Evolutionary conservation across 2,888 invertebrate species (phyloP), one percentile per base, ranked within the genome.

Genomic region (Cylloceria caligata): DNA sequence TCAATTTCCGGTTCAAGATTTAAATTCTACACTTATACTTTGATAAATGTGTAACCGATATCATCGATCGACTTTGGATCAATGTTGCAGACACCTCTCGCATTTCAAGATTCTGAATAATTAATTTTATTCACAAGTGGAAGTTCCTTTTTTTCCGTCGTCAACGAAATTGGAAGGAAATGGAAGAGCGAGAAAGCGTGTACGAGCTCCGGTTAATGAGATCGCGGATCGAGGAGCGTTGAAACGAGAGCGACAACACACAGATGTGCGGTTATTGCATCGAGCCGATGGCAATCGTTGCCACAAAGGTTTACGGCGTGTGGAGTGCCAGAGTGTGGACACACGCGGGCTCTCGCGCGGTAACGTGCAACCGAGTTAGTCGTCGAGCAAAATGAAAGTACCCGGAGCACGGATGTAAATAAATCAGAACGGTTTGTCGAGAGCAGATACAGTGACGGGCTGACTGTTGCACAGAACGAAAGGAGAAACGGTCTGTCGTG

Each of bases 231-330:
- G 34, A 75, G 79, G 68, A 45, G 78, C 74, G 76, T 62, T 55
- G 78, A 73, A 84, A 84, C 81, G 86, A 21, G 49, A 62, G 57
- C 49, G 19, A 30, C 42, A 52, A 16, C 19, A 30, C 5, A n/a
- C 45, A n/a, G 19, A 52, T 47, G 34, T 30, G 34, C 39, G 24
- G 55, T 39, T 86, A 88, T 87, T 71, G 84, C 84, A 84, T 60
- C 30, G 45, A 87, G 79, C 87, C 90, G 87, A 86, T 88, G 55
- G 85, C 90, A 87, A 83, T 94, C 94, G 78, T 24, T 68, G 94
- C 93, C 79, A 94, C 93, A 78, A 91, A 93, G 62, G 90, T 92
- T 85, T 91, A 92, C 87, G 91, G 96, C 92, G 86, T 86, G 86
- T 83, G 84, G 30, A 57, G 86, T 16, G 36, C 52, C 55, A 39